phyloP scores from a whole-genome alignment of 2,888 invertebrate genomes.

The Drosophila borborema region DNA sequence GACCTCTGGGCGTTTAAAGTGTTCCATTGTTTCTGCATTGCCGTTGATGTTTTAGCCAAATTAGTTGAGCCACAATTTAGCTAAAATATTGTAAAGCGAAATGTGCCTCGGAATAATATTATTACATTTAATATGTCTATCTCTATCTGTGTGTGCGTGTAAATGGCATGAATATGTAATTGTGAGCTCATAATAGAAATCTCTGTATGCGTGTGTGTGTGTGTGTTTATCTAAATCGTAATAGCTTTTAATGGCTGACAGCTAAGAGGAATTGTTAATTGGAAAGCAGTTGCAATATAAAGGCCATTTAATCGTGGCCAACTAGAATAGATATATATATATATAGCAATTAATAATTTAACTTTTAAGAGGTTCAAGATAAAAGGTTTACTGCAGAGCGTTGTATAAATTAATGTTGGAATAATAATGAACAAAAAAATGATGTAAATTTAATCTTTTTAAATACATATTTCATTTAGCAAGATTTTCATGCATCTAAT shows the following conservation, averaged over 20 bases:
- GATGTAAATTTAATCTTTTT: too few species aligned
- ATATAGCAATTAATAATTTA: not conserved
- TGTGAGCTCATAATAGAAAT: constrained; percentile 8
- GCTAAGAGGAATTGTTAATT: constrained; percentile 15
- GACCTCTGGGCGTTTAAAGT: constrained; percentile 28
- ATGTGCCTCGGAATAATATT: constrained; percentile 39
- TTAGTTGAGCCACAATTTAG: constrained; percentile 29
- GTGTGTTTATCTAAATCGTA: constrained; percentile 31
- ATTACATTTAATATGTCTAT: constrained; percentile 27
- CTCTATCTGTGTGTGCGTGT: not conserved
- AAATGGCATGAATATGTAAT: constrained; percentile 9
- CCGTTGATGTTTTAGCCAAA: constrained; percentile 22
- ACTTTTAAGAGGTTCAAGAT: not conserved
- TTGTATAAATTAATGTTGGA: not conserved
- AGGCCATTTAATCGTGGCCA: constrained; percentile 1
- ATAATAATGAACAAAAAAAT: too few species aligned
- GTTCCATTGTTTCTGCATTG: constrained; percentile 28
- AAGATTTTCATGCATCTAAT: too few species aligned
- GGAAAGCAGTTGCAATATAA: constrained; percentile 6
- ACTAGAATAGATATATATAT: not conserved
- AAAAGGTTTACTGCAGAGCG: not conserved
- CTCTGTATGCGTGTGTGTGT: not conserved
- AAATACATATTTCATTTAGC: too few species aligned
- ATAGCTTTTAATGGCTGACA: constrained; percentile 22
- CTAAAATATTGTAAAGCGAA: constrained; percentile 33